phyloP scores from a whole-genome alignment of 2,888 invertebrate genomes.

The Drosophila paucipuncta region DNA sequence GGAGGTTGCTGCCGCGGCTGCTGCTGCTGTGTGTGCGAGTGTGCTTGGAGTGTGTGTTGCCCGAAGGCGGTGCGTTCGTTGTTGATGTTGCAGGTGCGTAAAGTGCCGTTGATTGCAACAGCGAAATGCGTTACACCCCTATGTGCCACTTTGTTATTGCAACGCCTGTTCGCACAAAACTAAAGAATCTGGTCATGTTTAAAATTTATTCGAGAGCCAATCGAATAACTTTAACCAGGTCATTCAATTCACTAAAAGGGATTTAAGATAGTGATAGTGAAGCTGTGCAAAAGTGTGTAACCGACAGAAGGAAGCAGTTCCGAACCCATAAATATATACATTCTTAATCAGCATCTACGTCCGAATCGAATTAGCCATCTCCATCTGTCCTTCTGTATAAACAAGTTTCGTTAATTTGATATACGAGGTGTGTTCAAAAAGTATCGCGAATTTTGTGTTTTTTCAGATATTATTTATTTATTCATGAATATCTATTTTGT shows the following conservation, averaged over 20 bases:
- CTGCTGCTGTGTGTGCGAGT: neutral
- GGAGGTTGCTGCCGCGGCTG: conserved; percentile 18
- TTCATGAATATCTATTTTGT: too few species aligned
- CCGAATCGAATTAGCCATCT: neutral
- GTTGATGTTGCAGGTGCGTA: conserved; percentile 49
- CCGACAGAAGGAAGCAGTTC: neutral
- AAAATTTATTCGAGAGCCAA: neutral
- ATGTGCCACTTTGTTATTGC: conserved; percentile 21
- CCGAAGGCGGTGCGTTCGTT: conserved; percentile 38
- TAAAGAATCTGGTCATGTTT: neutral
- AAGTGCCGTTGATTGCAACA: conserved; percentile 54
- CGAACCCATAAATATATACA: neutral
- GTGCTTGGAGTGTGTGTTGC: conserved; percentile 13
- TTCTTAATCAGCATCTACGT: neutral
- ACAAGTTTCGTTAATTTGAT: neutral
- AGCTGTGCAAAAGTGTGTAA: neutral
- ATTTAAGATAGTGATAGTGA: neutral
- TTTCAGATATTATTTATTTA: too few species aligned
- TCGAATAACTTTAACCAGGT: neutral
- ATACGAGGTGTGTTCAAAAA: too few species aligned
- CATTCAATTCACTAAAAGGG: neutral
- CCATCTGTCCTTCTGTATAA: neutral
- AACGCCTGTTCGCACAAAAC: conserved; percentile 8
- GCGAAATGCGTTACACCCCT: conserved; percentile 31
- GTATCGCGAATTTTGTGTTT: too few species aligned